Conservation (phyloP, 2,888 invertebrate species). For the Rhaphigaster nebulosa region DNA sequence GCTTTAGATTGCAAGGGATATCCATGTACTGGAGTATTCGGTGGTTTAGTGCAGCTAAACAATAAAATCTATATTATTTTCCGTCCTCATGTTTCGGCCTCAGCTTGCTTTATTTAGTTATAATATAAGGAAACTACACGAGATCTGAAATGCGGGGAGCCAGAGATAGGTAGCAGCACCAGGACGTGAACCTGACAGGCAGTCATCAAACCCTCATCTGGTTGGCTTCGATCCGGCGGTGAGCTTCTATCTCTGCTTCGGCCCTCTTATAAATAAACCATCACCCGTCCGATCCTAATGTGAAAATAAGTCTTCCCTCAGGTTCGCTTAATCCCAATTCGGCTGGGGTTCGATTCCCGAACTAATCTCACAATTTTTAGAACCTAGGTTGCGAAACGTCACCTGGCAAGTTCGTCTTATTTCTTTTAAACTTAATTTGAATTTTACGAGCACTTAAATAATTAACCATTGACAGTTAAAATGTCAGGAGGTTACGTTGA, state of each 20-base stretch:
- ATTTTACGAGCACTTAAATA: no score
- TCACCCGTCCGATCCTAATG: not conserved
- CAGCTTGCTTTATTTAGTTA: no score
- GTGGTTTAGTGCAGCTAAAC: no score
- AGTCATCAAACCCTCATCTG: conserved; percentile 4
- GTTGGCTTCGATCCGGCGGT: not conserved
- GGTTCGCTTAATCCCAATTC: not conserved
- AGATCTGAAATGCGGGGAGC: not conserved
- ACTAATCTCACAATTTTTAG: not conserved
- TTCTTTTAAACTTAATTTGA: no score
- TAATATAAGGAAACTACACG: not conserved
- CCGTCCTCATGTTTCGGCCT: no score
- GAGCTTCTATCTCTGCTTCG: not conserved
- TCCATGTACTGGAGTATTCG: no score
- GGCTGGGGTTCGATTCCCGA: not conserved
- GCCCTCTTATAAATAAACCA: not conserved
- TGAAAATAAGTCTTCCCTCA: conserved; percentile 1
- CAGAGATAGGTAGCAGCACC: not conserved
- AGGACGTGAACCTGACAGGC: not conserved
- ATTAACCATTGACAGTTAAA: no score
- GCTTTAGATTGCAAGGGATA: no score
- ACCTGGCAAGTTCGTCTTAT: no score
- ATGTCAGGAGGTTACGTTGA: no score
- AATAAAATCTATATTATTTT: no score
- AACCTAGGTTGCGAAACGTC: not conserved